Evolutionary conservation across 2,888 invertebrate genomes (phyloP), one percentile per base, ranked within the genome.

Genomic region (Blastobasis lacticolella): DNA sequence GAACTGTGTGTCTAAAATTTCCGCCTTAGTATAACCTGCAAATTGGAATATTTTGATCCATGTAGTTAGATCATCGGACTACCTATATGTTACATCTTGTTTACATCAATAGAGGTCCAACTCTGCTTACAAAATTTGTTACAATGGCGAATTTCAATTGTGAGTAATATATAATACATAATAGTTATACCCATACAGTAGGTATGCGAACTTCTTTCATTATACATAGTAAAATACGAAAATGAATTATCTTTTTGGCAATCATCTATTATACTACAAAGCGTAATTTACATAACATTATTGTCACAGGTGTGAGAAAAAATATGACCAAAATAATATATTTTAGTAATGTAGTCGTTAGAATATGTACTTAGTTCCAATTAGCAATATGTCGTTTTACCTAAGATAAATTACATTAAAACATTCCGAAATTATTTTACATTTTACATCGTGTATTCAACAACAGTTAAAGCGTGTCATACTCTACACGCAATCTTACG

Each of bases 301-400:
- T 88, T 88, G 87, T 88, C 87, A 86, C 80, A 86, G 81, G 82
- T 83, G 82, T 86, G 80, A 81, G 73, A 79, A 78, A 73, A 23
- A 73, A 75, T 74, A 69, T 59, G 64, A 75, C 65, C 62, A 73
- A 76, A 42, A 42, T 42, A 42, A 42, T 9, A 9, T n/a, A n/a
- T 42, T 70, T 66, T 64, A 67, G 64, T 67, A 63, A 64, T 57
- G 64, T 63, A 60, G 58, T 54, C 53, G 40, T 40, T 9, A 40
- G 40, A 23, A 23, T 23, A 23, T 23, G 23, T 23, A 23, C 23
- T 23, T 23, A 23, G 4, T 40, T 40, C 9, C 6, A 8, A 40
- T 40, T 40, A 40, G 9, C 6, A 40, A 40, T 40, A 9, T 40
- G 41, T 57, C 10, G 9, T 42, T 42, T 8, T 62, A 57, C 45